A percentile compares a stretch with the other conserved stretches of the same genome.
phyloP scores from a whole-genome alignment of 2,888 invertebrate species.

The Troides helena region DNA sequence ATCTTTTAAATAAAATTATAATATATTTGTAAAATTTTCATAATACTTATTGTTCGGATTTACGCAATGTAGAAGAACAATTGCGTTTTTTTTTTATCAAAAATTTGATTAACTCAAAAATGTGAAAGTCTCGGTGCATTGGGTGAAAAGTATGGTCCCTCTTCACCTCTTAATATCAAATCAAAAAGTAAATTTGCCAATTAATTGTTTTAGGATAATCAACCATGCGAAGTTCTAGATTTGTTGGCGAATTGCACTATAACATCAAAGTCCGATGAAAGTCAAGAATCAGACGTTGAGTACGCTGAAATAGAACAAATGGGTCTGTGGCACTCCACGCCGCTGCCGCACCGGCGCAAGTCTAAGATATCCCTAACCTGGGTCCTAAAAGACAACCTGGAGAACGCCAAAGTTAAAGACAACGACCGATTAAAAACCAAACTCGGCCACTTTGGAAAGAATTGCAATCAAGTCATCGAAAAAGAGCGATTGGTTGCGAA shows the following conservation, averaged over 20 bases:
- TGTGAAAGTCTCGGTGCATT: too few species aligned
- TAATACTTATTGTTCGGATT: too few species aligned
- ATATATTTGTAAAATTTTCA: too few species aligned
- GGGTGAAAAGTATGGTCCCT: too few species aligned
- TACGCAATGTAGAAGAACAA: too few species aligned
- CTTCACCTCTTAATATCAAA: background rate
- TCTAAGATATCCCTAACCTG: constrained; percentile 88
- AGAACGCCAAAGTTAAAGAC: constrained; percentile 56
- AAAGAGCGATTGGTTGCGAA: constrained; percentile 41
- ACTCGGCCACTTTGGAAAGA: constrained; percentile 45
- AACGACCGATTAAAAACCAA: constrained; percentile 45
- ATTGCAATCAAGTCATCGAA: constrained; percentile 47
- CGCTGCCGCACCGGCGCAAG: constrained; percentile 67
- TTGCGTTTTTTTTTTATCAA: too few species aligned
- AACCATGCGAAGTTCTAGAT: constrained; percentile 64
- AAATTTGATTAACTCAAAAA: too few species aligned
- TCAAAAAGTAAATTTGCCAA: background rate
- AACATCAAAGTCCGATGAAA: constrained; percentile 44
- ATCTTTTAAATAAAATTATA: too few species aligned
- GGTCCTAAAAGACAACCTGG: constrained; percentile 84
- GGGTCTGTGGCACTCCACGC: constrained; percentile 76
- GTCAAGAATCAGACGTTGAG: constrained; percentile 52
- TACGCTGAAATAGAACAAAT: constrained; percentile 72
- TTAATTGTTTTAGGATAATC: constrained; percentile 46
- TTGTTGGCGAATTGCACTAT: constrained; percentile 66